Conservation (phyloP, 2,113 vertebrate genomes). For the Naja naja region DNA sequence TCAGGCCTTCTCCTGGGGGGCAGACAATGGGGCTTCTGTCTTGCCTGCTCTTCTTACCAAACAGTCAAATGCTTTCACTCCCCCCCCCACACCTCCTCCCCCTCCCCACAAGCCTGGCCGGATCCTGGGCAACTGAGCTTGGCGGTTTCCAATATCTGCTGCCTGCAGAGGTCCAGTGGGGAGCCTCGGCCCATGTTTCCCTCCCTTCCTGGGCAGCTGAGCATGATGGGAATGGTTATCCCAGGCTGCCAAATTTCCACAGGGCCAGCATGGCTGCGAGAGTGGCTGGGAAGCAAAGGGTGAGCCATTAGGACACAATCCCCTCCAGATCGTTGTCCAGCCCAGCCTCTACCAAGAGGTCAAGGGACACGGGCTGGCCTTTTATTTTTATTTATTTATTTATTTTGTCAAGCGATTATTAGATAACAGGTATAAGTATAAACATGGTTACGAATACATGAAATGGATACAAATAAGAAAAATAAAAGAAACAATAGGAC, state of each 20-base stretch:
- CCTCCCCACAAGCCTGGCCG: background rate
- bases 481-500: too few species aligned
- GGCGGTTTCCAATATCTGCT: background rate
- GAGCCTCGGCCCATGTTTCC: background rate
- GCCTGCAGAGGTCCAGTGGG: background rate
- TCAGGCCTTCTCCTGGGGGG: constrained; percentile 35
- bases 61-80: constrained; percentile 32
- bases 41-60: background rate
- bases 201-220: background rate
- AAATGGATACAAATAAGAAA: too few species aligned
- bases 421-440: too few species aligned
- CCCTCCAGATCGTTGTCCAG: background rate
- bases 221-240: background rate
- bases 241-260: background rate
- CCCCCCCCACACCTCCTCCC: background rate
- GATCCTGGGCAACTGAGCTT: background rate
- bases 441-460: too few species aligned
- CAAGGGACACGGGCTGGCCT: background rate
- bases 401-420: too few species aligned
- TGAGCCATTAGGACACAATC: background rate
- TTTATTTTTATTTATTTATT: too few species aligned
- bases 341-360: background rate
- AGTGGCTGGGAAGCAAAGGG: background rate
- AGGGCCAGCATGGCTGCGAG: background rate
- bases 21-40: constrained; percentile 49